Evolutionary conservation across 2,888 invertebrate species (phyloP).

Genomic region (Macaria liturata): DNA sequence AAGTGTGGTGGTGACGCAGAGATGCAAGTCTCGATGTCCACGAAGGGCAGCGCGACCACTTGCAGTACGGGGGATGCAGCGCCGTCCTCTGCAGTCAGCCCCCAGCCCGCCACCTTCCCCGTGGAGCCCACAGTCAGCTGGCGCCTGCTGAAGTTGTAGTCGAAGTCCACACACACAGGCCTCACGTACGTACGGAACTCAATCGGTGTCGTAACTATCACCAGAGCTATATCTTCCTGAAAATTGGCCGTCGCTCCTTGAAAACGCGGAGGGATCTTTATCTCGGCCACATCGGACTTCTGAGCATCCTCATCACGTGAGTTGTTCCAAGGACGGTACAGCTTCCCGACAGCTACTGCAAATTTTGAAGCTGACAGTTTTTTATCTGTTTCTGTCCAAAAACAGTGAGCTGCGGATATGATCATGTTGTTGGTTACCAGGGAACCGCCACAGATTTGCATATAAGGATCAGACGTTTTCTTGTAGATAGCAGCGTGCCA

Average conservation of each 20-base stretch:
- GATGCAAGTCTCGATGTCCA: slow-evolving; percentile 18
- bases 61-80: slow-evolving; percentile 12
- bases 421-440: background rate
- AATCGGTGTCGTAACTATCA: slow-evolving; percentile 58
- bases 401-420: slow-evolving; percentile 1
- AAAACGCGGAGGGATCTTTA: slow-evolving; percentile 44
- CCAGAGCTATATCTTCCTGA: slow-evolving; percentile 73
- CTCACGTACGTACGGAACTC: slow-evolving; percentile 54
- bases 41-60: slow-evolving; percentile 19
- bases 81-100: slow-evolving; percentile 18
- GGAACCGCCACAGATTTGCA: slow-evolving; percentile 4
- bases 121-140: slow-evolving; percentile 12
- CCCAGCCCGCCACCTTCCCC: slow-evolving; percentile 29
- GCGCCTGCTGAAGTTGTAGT: slow-evolving; percentile 8
- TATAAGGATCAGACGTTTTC: background rate
- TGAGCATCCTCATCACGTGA: slow-evolving; percentile 9
- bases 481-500: slow-evolving; percentile 5
- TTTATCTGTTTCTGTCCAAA: background rate
- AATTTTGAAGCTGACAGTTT: background rate
- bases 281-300: slow-evolving; percentile 12
- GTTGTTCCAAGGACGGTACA: slow-evolving; percentile 19
- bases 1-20: slow-evolving; percentile 14
- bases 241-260: slow-evolving; percentile 67
- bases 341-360: slow-evolving; percentile 18
- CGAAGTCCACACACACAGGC: slow-evolving; percentile 65